phyloP scores from a whole-genome alignment of 53 echinoderm and acorn worm species.

The Paelopatides confundens region DNA sequence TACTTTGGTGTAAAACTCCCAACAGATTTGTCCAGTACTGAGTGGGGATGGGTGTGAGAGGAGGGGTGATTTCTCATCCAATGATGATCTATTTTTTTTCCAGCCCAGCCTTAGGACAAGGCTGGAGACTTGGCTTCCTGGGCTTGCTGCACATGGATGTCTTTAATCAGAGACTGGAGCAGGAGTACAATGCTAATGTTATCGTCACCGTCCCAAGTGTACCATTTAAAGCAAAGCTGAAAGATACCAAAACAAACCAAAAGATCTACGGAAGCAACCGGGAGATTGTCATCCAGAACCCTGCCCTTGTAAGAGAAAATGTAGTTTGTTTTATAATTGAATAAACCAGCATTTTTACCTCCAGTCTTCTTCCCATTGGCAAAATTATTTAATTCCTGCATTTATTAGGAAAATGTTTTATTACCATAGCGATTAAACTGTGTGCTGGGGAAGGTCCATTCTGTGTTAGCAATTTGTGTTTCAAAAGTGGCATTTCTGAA shows the following conservation, averaged over 20 bases:
- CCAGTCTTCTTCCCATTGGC: too few relatives aligned
- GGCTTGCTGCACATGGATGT: conserved; percentile 96
- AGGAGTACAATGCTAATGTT: conserved; percentile 92
- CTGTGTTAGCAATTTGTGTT: too few relatives aligned
- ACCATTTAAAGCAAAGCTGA: conserved; percentile 83
- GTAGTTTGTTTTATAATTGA: background rate
- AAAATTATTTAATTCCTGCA: too few relatives aligned
- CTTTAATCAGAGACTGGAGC: conserved; percentile 96
- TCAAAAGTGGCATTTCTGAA: too few relatives aligned
- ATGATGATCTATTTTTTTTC: conserved; percentile 3
- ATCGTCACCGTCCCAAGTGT: conserved; percentile 95
- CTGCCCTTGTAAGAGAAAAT: conserved; percentile 72
- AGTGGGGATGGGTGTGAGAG: too few relatives aligned
- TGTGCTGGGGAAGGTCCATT: too few relatives aligned
- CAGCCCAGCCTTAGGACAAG: conserved; percentile 93
- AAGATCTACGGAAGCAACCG: conserved; percentile 75
- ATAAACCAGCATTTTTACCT: too few relatives aligned
- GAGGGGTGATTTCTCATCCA: too few relatives aligned
- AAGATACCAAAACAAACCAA: conserved; percentile 81
- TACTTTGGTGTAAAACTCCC: too few relatives aligned
- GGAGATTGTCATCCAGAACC: conserved; percentile 86
- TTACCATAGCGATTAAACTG: too few relatives aligned
- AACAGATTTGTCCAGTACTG: too few relatives aligned
- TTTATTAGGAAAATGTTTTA: too few relatives aligned
- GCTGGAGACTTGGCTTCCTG: conserved; percentile 92